Base-by-base conservation (phyloP, 2,113 vertebrate species). In the Myrmecophaga tridactyla region DNA sequence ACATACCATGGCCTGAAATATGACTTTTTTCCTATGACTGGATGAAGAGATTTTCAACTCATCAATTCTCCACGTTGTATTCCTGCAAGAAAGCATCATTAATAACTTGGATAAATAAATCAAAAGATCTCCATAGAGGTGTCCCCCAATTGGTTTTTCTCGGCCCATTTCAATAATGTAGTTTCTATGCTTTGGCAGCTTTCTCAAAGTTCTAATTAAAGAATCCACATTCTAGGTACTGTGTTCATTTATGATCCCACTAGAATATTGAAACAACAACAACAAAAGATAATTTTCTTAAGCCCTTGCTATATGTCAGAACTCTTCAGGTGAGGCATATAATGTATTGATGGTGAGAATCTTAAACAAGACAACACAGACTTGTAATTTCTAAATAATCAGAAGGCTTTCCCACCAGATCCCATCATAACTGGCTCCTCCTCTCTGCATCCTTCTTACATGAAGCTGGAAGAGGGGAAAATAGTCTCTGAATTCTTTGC, bases 391-490 rank as follows among this genome's bases (percentile, higher is more conserved):
- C 39, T 7, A 18, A 80, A 14, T 29, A n/a, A 27, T 43, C 31
- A 18, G 53, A 8, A 62, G 12, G 21, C 17, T 7, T 60, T 43
- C 25, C 17, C 15, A 21, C 7, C 31, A 39, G 48, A 14, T 65
- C 56, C 48, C 43, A 60, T 13, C 31, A 6, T 1, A 0, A 34
- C 11, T 17, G 60, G 9, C 34, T n/a, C 13, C 31, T 1, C 6
- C 0, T 0, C 18, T 31, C 39, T 6, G 36, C n/a, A 3, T 39
- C 6, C 0, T n/a, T 39, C 46, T n/a, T 63, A 2, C 1, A 0
- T 4, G 15, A 9, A 63, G 27, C 4, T 51, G 62, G 63, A 65
- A 58, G 36, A 20, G 13, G 31, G 29, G n/a, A 5, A 29, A 25
- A 13, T 7, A 10, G 31, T 20, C 34, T 18, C 23, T 12, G 12